phyloP scores from a whole-genome alignment of 64 coral and sea anemone species.

The Acropora tenuis region DNA sequence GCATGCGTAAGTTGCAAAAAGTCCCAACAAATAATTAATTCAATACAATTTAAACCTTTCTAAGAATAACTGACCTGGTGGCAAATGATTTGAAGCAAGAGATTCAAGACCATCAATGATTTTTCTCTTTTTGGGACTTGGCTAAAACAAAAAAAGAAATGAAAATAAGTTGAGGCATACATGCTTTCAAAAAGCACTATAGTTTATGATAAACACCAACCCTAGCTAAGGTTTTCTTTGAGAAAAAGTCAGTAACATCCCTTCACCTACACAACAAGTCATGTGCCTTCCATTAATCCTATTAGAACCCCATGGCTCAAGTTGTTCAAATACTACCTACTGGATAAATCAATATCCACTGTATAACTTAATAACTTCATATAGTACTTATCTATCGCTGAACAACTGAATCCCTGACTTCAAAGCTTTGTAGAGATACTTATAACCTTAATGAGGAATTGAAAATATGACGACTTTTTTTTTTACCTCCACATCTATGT shows the following conservation, averaged over 20 bases:
- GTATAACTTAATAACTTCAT: no score
- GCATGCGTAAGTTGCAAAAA: neutral
- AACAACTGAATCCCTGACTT: no score
- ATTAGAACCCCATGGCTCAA: neutral
- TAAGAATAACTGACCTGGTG: slow-evolving; percentile 40
- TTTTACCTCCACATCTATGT: slow-evolving; percentile 21
- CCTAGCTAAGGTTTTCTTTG: no score
- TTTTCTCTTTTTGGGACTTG: slow-evolving; percentile 71
- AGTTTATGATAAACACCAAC: no score
- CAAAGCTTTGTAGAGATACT: no score
- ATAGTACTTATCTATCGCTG: no score
- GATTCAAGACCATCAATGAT: slow-evolving; percentile 37
- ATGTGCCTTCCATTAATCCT: no score
- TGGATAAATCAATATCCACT: no score
- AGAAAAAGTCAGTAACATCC: no score
- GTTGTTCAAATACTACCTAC: no score
- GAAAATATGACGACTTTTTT: neutral
- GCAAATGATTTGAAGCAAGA: slow-evolving; percentile 27
- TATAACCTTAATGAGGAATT: no score
- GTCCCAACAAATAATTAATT: neutral
- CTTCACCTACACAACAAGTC: neutral
- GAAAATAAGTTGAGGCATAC: neutral
- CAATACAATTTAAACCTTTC: neutral
- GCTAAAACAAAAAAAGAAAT: slow-evolving; percentile 28
- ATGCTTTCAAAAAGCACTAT: no score